A percentile compares a stretch with the other conserved stretches of the same genome.
These are phyloP conservation scores for Hippocampus barbouri DNA, from an alignment of 2,113 vertebrate genomes.

Conservation along the genomic window DNA sequence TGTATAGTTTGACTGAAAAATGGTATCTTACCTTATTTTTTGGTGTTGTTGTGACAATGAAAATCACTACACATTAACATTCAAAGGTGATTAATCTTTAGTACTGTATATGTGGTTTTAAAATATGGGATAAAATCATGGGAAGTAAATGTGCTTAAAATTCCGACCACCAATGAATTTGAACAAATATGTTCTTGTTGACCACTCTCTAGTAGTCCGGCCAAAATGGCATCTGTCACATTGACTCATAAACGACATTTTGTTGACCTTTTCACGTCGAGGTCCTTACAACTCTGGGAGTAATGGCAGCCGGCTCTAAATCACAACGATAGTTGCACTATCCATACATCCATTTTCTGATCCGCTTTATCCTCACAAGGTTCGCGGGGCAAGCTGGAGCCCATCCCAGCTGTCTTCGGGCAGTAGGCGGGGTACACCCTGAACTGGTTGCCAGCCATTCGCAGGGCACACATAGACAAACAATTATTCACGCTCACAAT, in stretches of 20 bases:
- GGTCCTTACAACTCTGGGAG: slow-evolving; percentile 30
- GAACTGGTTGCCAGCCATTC: too few species aligned
- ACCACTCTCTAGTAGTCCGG: slow-evolving; percentile 24
- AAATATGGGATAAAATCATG: neutral
- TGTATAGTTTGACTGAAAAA: neutral
- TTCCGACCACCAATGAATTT: neutral
- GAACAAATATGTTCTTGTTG: slow-evolving; percentile 10
- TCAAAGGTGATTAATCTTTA: neutral
- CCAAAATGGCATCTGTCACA: slow-evolving; percentile 34
- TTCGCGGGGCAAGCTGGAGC: too few species aligned
- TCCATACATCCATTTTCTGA: too few species aligned
- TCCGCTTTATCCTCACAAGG: too few species aligned
- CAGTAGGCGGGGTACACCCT: too few species aligned
- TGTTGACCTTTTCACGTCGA: slow-evolving; percentile 51
- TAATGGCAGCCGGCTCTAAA: slow-evolving; percentile 45
- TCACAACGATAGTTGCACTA: slow-evolving; percentile 28
- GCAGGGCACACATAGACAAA: too few species aligned
- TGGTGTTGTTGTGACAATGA: neutral
- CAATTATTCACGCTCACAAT: too few species aligned
- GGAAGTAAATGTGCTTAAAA: neutral
- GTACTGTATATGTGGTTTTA: neutral
- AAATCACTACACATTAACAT: neutral
- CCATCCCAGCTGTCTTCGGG: too few species aligned
- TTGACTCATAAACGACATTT: slow-evolving; percentile 55
- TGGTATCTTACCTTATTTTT: neutral